These are phyloP conservation scores for Schizopygopsis pylzovi DNA, from an alignment of 2,797 vertebrate genomes.

Conservation along the genomic window DNA sequence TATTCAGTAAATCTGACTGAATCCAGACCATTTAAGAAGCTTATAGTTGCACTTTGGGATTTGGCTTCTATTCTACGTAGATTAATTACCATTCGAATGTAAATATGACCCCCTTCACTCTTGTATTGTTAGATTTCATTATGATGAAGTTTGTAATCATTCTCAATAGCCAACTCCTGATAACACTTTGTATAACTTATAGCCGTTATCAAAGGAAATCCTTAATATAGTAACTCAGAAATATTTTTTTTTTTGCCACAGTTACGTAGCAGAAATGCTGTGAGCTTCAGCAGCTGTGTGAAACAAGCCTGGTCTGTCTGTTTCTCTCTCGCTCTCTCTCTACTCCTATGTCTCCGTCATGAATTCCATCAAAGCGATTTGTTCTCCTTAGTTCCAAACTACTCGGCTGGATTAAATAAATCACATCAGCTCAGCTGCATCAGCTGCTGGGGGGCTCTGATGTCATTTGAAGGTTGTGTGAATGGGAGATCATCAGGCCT, in stretches of 20 bases:
- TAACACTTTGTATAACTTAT: conserved; percentile 16
- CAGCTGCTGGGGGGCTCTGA: conserved; percentile 63
- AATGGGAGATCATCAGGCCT: conserved; percentile 59
- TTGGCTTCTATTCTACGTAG: background rate
- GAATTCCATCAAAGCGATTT: conserved; percentile 73
- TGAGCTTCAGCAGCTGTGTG: conserved; percentile 6
- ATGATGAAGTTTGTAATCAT: conserved; percentile 9
- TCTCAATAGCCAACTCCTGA: background rate
- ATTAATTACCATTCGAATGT: conserved; percentile 16
- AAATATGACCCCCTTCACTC: conserved; percentile 11
- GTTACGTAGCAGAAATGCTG: background rate
- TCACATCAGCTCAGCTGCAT: conserved; percentile 70
- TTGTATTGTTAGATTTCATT: conserved; percentile 32
- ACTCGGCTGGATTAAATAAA: conserved; percentile 71
- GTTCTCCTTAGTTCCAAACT: conserved; percentile 67
- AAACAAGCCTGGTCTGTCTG: background rate
- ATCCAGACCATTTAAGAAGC: conserved; percentile 3
- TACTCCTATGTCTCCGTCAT: conserved; percentile 22
- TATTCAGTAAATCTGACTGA: conserved; percentile 16
- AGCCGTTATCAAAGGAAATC: background rate
- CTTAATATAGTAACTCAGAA: background rate
- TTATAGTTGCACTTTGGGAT: conserved; percentile 20
- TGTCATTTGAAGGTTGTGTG: conserved; percentile 79
- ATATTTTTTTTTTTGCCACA: background rate
- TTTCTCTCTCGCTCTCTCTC: background rate